phyloP scores from a whole-genome alignment of 2,113 vertebrate genomes.

The Fukomys damarensis region DNA sequence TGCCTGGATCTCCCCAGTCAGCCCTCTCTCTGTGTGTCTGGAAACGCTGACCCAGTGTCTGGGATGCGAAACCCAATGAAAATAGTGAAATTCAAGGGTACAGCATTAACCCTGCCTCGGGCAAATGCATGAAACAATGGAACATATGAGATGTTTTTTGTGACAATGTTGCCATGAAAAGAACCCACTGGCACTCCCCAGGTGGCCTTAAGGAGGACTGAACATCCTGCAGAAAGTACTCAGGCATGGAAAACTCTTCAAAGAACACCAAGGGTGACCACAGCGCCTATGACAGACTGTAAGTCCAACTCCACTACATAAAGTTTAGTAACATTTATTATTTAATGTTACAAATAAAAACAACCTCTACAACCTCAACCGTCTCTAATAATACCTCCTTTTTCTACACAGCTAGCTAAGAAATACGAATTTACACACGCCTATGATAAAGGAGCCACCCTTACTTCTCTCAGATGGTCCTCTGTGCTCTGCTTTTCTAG shows the following conservation, averaged over 20 bases:
- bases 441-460: background rate
- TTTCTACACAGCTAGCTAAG: background rate
- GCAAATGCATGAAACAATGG: background rate
- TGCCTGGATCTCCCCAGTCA: background rate
- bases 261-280: background rate
- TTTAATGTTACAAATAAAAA: background rate
- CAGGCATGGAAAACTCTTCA: background rate
- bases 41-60: background rate
- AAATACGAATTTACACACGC: background rate
- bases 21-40: background rate
- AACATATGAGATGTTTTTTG: background rate
- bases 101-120: background rate
- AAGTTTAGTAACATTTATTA: background rate
- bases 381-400: background rate
- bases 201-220: background rate
- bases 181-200: background rate
- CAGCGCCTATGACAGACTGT: background rate
- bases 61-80: background rate
- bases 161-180: background rate
- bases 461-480: background rate
- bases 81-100: background rate
- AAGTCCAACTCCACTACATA: background rate
- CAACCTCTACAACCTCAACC: background rate
- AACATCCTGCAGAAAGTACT: background rate
- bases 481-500: background rate